Evolutionary conservation across 1,140 invertebrate genomes (phyloP).

Genomic region (Neocloeon triangulifer): DNA sequence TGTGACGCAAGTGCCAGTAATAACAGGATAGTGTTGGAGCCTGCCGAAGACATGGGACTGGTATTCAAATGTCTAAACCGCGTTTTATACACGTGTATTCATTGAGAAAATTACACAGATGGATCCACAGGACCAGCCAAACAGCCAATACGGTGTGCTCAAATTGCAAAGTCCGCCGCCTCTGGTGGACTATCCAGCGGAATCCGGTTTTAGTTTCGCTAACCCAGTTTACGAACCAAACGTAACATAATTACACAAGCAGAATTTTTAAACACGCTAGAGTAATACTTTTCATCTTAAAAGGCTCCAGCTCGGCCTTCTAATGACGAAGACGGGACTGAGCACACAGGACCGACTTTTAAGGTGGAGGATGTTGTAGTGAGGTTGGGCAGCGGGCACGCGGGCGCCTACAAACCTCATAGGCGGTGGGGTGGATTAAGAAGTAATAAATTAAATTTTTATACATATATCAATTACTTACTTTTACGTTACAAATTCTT

Average conservation of each 20-base stretch:
- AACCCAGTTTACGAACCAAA: slow-evolving; percentile 58
- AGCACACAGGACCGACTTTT: slow-evolving; percentile 27
- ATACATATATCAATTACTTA: too few relatives aligned
- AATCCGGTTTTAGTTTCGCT: slow-evolving; percentile 40
- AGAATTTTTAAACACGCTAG: too few relatives aligned
- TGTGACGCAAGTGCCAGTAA: slow-evolving; percentile 24
- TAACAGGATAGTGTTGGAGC: slow-evolving; percentile 48
- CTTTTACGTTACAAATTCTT: too few relatives aligned
- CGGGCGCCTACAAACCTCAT: slow-evolving; percentile 9
- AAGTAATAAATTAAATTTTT: slow-evolving; percentile 22
- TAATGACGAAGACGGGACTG: too few relatives aligned
- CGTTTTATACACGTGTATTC: too few relatives aligned
- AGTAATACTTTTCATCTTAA: too few relatives aligned
- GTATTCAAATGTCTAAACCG: slow-evolving; percentile 22
- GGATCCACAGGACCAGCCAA: slow-evolving; percentile 25
- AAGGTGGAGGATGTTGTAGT: slow-evolving; percentile 64
- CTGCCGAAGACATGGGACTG: slow-evolving; percentile 54
- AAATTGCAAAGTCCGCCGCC: slow-evolving; percentile 28
- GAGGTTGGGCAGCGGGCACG: slow-evolving; percentile 21
- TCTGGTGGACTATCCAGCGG: slow-evolving; percentile 14
- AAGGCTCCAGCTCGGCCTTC: too few relatives aligned
- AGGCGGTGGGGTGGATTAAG: slow-evolving; percentile 27
- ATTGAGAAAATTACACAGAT: slow-evolving; percentile 16
- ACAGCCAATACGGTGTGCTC: slow-evolving; percentile 30
- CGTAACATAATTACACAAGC: too few relatives aligned